These are phyloP conservation scores for Hypsopygia costalis DNA, from an alignment of 2,888 invertebrate genomes.

Conservation along the genomic window DNA sequence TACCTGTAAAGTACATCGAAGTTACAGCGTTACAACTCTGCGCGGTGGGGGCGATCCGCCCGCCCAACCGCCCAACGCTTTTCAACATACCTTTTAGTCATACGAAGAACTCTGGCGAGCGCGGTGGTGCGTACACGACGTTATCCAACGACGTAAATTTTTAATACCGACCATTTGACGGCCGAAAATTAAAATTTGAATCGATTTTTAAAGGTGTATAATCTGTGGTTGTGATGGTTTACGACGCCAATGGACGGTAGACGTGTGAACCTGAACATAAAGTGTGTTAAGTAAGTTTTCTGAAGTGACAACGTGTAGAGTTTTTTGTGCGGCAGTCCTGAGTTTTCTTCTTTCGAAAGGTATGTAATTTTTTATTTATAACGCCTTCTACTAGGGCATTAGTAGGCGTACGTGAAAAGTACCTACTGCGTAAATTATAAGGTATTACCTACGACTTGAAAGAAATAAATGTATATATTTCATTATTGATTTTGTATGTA, in stretches of 20 bases:
- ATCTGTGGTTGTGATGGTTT: conserved; percentile 24
- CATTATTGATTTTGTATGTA: too few species aligned
- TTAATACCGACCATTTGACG: conserved; percentile 52
- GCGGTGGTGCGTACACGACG: conserved; percentile 22
- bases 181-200: conserved; percentile 33
- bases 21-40: conserved; percentile 4
- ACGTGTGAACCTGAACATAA: conserved; percentile 15
- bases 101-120: conserved; percentile 9
- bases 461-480: too few species aligned
- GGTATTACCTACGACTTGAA: too few species aligned
- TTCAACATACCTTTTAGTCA: conserved; percentile 39
- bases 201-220: conserved; percentile 31
- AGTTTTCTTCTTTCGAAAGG: conserved; percentile 55
- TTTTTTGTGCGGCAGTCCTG: conserved; percentile 55
- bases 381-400: too few species aligned
- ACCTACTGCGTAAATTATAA: too few species aligned
- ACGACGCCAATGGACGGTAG: conserved; percentile 24
- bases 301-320: conserved; percentile 57
- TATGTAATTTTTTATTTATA: conserved; percentile 29
- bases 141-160: conserved; percentile 51
- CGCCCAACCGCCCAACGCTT: conserved; percentile 26
- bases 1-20: not conserved
- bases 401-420: too few species aligned
- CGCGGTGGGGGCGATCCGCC: conserved; percentile 18
- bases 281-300: conserved; percentile 55